Evolutionary conservation across 2,113 vertebrate genomes (phyloP).

Genomic region (Centrocercus urophasianus): DNA sequence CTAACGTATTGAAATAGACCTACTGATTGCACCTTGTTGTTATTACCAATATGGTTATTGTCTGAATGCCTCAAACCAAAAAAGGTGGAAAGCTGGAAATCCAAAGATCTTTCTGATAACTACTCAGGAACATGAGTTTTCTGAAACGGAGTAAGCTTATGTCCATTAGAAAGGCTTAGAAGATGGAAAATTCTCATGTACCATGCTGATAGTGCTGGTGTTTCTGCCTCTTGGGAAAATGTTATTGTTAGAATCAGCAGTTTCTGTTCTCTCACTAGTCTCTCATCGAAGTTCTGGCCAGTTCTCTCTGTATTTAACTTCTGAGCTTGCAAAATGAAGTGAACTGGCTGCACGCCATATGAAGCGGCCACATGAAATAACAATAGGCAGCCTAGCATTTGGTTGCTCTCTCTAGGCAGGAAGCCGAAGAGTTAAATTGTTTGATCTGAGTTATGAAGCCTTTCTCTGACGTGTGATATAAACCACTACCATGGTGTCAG

Average conservation of each 20-base stretch:
- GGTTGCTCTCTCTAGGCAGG: slow-evolving; percentile 20
- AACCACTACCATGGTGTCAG: slow-evolving; percentile 78
- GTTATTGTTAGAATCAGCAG: background rate
- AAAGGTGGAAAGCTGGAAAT: background rate
- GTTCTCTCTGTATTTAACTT: background rate
- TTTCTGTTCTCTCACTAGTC: background rate
- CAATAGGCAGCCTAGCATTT: background rate
- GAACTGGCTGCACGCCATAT: slow-evolving; percentile 29
- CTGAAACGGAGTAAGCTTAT: background rate
- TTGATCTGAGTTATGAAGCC: slow-evolving; percentile 53
- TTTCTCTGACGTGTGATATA: slow-evolving; percentile 76
- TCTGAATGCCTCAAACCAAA: background rate
- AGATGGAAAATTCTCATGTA: background rate
- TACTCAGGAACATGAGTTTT: background rate
- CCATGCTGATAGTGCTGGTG: background rate
- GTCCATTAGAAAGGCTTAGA: background rate
- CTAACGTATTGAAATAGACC: background rate
- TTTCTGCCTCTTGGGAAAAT: background rate
- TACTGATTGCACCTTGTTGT: background rate
- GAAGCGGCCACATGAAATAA: background rate
- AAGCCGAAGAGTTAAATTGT: slow-evolving; percentile 73
- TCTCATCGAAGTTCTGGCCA: background rate
- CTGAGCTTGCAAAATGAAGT: slow-evolving; percentile 7
- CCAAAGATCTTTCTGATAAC: background rate
- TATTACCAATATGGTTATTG: background rate